Conservation (phyloP, 2,797 vertebrate species). For the Falco berigora region DNA sequence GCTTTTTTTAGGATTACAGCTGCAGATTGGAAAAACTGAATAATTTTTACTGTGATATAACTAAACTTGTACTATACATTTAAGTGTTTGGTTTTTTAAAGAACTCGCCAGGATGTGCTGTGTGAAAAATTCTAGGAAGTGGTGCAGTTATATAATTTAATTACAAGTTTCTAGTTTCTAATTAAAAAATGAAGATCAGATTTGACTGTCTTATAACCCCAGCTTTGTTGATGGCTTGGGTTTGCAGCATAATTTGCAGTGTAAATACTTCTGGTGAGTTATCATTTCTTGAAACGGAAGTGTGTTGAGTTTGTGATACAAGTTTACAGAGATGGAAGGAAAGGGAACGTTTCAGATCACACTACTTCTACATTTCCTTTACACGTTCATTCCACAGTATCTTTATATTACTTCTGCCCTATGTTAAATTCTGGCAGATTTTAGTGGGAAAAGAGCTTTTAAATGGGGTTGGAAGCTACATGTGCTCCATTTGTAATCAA, state of each 20-base stretch:
- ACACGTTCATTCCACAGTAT: rapidly evolving
- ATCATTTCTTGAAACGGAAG: not conserved
- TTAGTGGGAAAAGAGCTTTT: not conserved
- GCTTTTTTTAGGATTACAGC: not conserved
- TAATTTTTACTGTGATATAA: not conserved
- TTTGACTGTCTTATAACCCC: not conserved
- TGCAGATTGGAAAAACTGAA: not conserved
- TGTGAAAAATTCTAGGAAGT: not conserved
- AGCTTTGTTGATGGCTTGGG: not conserved
- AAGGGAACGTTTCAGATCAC: not conserved
- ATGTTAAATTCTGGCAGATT: not conserved
- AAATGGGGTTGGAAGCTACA: not conserved
- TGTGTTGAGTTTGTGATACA: not conserved
- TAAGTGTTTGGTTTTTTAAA: not conserved
- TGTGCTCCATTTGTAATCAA: not conserved
- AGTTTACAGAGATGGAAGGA: not conserved
- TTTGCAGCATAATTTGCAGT: not conserved
- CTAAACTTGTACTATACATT: not conserved
- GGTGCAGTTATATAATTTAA: not conserved
- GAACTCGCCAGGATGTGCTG: not conserved
- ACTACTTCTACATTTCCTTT: not conserved
- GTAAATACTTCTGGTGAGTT: not conserved
- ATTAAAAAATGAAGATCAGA: not conserved
- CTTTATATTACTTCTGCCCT: not conserved
- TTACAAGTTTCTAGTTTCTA: not conserved